Percentiles rank a stretch among this genome's conserved stretches.
phyloP scores from a whole-genome alignment of 2,797 vertebrate genomes.

The Xiphophorus birchmanni region DNA sequence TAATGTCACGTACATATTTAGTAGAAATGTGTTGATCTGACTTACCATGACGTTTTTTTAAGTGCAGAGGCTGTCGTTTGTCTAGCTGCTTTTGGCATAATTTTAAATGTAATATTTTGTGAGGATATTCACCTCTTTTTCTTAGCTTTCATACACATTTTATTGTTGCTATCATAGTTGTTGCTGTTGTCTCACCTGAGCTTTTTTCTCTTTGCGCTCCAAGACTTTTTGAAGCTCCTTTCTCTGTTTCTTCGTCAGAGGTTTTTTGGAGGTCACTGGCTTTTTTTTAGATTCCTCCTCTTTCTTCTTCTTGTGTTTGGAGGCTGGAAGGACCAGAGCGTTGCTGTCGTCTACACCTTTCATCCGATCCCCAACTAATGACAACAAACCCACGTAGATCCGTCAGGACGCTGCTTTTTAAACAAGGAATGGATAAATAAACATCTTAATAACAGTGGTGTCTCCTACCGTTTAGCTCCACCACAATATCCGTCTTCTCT shows the following conservation, averaged over 20 bases:
- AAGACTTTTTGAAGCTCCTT: conserved; percentile 90
- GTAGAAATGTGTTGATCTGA: neutral
- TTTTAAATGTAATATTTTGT: neutral
- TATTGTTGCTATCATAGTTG: neutral
- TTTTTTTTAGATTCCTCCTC: conserved; percentile 64
- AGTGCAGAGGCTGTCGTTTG: neutral
- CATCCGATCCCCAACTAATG: conserved; percentile 75
- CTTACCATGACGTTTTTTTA: neutral
- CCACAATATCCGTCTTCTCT: conserved; percentile 59
- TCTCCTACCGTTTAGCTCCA: conserved; percentile 77
- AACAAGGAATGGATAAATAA: neutral
- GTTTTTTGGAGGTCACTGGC: conserved; percentile 76
- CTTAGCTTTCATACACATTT: neutral
- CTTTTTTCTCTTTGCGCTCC: conserved; percentile 93
- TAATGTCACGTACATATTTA: neutral
- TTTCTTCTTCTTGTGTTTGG: conserved; percentile 81
- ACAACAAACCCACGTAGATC: neutral
- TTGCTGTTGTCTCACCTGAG: conserved; percentile 75
- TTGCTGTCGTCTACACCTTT: conserved; percentile 94
- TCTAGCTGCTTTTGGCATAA: neutral
- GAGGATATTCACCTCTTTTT: neutral
- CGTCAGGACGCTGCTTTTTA: neutral
- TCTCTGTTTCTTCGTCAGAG: conserved; percentile 90
- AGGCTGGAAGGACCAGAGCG: conserved; percentile 86
- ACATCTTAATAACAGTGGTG: neutral